Evolutionary conservation across 2,888 invertebrate genomes (phyloP).

Genomic region (Darwinula stevensoni): DNA sequence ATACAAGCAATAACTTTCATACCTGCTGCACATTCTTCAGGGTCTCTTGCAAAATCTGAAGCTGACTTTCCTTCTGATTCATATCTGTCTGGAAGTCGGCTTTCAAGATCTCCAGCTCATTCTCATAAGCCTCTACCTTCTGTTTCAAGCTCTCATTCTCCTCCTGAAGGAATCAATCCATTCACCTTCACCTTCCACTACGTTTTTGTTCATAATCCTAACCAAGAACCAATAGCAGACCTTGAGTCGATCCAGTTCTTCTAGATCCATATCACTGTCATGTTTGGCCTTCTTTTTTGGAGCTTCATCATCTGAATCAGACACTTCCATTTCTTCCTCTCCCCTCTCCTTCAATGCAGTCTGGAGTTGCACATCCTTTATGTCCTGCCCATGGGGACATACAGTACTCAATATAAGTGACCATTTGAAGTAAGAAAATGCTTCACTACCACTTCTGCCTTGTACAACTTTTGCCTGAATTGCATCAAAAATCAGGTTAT

Average conservation of each 20-base stretch:
- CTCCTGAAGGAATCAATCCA: conserved; percentile 26
- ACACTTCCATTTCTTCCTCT: conserved; percentile 64
- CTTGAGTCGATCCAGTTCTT: too few species aligned
- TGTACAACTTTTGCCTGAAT: conserved; percentile 4
- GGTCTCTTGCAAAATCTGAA: conserved; percentile 34
- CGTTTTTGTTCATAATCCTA: conserved; percentile 1
- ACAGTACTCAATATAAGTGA: background rate
- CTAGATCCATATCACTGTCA: background rate
- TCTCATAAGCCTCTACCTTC: conserved; percentile 73
- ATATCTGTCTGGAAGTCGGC: conserved; percentile 44
- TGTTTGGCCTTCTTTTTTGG: background rate
- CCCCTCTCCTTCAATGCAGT: conserved; percentile 29
- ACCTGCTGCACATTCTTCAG: conserved; percentile 20
- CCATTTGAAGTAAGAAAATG: too few species aligned
- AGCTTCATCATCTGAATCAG: conserved; percentile 29
- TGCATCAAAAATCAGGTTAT: background rate
- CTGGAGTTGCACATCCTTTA: conserved; percentile 32
- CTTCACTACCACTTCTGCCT: conserved; percentile 1
- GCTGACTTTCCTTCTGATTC: conserved; percentile 56
- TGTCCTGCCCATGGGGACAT: conserved; percentile 24
- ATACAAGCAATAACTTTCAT: too few species aligned
- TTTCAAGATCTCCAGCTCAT: conserved; percentile 64
- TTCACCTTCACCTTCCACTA: background rate
- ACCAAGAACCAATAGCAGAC: conserved; percentile 4
- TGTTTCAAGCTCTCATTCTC: conserved; percentile 72